Evolutionary conservation across 1,140 invertebrate species (phyloP), one percentile per base, ranked within the genome.

Genomic region (Brachionus plicatilis): DNA sequence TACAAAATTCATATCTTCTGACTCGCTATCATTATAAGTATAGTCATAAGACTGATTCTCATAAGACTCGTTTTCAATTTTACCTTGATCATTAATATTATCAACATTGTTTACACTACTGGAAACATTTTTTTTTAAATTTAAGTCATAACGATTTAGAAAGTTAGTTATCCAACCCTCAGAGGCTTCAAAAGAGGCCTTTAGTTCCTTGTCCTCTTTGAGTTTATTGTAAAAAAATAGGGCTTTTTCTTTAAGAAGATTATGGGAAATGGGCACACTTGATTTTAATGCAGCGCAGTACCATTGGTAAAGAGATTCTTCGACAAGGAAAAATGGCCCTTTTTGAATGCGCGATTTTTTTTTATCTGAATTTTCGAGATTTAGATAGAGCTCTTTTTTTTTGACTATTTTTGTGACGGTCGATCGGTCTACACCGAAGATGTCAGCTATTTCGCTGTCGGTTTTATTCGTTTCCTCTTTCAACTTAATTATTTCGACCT

Each of bases 1-100:
- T 72, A 72, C 68, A 43, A 72, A 72, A 72, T 72, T 72, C 29
- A 41, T 41, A 72, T 72, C 37, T 41, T 72, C 68, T 43, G 68
- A 72, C 3, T 72, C 68, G 17, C 68, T 72, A 17, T 72, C 68
- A 47, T 72, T 43, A 72, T 72, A 72, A 72, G 33, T 72, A 43
- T 72, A 72, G 8, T 72, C 68, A 72, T 72, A 72, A 43, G 68
- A 72, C 68, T 72, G 68, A 72, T 41, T 20, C 29, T 72, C 68
- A 72, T 72, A 72, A 6, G 68, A 20, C 37, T 72, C 68, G 43
- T 41, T 43, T 43, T 72, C 68, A 72, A 43, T 41, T 72, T 45
- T 60, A 20, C 17, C 20, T 60, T 60, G 53, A 20, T 60, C 3
- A 20, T 60, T 43, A 72, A 17, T 72, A 72, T 43, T 41, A 43